Evolutionary conservation across 2,797 vertebrate genomes (phyloP).

Genomic region (Lepus oiostolus): DNA sequence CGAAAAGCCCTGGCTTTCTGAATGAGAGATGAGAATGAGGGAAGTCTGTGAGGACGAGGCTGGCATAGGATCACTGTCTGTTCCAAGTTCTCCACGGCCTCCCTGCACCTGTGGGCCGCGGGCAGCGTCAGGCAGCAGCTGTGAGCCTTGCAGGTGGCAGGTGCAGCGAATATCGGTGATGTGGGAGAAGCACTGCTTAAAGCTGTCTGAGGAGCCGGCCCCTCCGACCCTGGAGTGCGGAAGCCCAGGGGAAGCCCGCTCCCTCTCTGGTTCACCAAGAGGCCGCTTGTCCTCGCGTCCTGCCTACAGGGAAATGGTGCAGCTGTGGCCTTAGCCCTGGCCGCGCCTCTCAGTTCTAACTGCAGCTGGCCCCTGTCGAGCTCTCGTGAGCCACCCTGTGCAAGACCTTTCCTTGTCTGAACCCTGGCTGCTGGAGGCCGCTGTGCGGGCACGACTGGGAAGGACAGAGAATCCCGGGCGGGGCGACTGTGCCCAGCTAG

Average conservation of each 20-base stretch:
- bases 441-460: neutral
- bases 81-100: neutral
- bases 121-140: neutral
- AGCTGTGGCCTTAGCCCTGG: neutral
- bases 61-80: neutral
- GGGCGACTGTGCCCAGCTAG: neutral
- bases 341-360: neutral
- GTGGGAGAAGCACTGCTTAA: neutral
- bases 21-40: neutral
- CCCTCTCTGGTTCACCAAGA: neutral
- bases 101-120: neutral
- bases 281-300: neutral
- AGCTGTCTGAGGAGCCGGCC: neutral
- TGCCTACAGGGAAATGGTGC: accelerated
- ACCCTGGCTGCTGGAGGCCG: neutral
- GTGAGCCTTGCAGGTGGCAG: neutral
- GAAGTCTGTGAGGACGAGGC: neutral
- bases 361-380: neutral
- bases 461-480: neutral
- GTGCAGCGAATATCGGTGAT: neutral
- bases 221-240: neutral
- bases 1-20: neutral
- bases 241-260: neutral
- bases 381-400: accelerated
- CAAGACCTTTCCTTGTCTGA: neutral